These are phyloP conservation scores for Sebastes reedi DNA, from an alignment of 2,797 vertebrate species.

Conservation along the genomic window DNA sequence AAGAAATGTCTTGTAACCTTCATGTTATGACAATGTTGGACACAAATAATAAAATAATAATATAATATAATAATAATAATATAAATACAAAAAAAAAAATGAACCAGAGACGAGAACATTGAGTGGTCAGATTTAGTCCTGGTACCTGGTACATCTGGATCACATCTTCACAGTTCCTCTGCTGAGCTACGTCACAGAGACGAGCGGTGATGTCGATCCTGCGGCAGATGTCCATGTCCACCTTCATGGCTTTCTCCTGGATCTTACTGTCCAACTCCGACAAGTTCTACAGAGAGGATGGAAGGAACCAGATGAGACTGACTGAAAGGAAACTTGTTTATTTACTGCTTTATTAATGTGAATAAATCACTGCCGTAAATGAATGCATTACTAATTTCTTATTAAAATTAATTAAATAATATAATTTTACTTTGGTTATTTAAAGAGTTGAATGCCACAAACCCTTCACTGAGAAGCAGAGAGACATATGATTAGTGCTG, in stretches of 20 bases:
- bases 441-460: not conserved
- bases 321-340: not conserved
- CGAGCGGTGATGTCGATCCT: conserved; percentile 97
- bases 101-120: not conserved
- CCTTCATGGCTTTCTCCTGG: conserved; percentile 98
- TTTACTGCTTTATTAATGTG: not conserved
- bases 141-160: conserved; percentile 95
- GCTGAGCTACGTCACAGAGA: conserved; percentile 93
- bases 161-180: conserved; percentile 95
- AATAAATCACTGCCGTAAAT: not conserved
- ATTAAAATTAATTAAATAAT: not conserved
- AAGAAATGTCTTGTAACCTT: not conserved
- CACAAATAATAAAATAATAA: too few relatives aligned
- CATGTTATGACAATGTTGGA: too few relatives aligned
- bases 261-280: conserved; percentile 96
- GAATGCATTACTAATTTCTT: not conserved
- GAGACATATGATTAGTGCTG: not conserved
- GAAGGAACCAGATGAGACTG: not conserved
- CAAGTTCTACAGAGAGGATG: conserved; percentile 82
- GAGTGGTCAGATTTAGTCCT: not conserved
- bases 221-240: conserved; percentile 98
- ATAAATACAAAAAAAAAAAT: not conserved
- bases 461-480: not conserved
- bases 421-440: not conserved
- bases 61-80: too few relatives aligned